These are phyloP conservation scores for Alentia gelatinosa DNA, from an alignment of 2,888 invertebrate genomes.

Conservation along the genomic window DNA sequence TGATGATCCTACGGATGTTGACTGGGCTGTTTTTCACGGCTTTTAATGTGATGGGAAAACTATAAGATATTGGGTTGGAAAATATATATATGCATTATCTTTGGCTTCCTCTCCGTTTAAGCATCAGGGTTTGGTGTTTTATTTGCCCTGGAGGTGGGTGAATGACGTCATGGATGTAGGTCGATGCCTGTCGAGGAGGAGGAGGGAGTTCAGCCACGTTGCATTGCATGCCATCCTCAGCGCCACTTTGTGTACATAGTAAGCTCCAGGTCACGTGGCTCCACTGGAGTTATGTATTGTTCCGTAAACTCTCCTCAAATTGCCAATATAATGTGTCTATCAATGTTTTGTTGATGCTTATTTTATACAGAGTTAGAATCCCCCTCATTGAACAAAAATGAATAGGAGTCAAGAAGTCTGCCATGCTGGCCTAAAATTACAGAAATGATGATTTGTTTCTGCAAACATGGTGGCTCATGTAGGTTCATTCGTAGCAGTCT, in stretches of 20 bases:
- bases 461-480: background rate
- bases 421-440: background rate
- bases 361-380: background rate
- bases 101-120: too few species aligned
- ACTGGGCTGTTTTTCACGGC: background rate
- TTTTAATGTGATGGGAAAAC: background rate
- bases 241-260: constrained; percentile 10
- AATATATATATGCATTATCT: too few species aligned
- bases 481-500: constrained; percentile 29
- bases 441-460: background rate
- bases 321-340: too few species aligned
- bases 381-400: background rate
- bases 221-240: background rate
- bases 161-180: too few species aligned
- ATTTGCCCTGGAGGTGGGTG: too few species aligned
- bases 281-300: too few species aligned
- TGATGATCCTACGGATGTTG: background rate
- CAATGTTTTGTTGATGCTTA: background rate
- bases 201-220: background rate
- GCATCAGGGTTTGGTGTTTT: too few species aligned
- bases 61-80: background rate
- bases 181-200: too few species aligned
- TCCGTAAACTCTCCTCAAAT: too few species aligned
- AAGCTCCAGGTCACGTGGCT: background rate
- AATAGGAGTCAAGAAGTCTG: background rate